phyloP scores from a whole-genome alignment of 2,113 vertebrate species.

The Chaetops frenatus region DNA sequence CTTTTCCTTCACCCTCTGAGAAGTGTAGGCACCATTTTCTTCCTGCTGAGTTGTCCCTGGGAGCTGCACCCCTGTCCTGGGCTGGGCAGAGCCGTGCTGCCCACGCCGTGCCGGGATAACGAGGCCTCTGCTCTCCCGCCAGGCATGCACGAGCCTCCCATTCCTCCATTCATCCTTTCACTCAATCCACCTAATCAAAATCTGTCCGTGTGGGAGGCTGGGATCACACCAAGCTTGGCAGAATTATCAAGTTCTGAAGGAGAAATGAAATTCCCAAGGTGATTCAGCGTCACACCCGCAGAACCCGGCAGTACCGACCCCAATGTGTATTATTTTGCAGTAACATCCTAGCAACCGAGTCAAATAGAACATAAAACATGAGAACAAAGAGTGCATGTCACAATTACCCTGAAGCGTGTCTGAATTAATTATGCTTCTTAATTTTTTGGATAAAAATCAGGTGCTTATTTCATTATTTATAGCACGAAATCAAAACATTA shows the following conservation, averaged over 20 bases:
- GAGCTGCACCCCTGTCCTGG: neutral
- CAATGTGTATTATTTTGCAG: neutral
- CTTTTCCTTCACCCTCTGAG: neutral
- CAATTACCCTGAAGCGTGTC: constrained; percentile 11
- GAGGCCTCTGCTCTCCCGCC: neutral
- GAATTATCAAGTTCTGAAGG: neutral
- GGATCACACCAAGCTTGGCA: neutral
- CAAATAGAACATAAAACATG: neutral
- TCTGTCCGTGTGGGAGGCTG: neutral
- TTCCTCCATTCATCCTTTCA: neutral
- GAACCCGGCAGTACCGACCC: fast-evolving
- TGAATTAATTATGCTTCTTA: constrained; percentile 47
- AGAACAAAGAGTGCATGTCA: neutral
- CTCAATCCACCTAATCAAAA: neutral
- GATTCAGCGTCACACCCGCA: fast-evolving
- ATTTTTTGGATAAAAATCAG: constrained; percentile 43
- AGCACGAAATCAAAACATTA: constrained; percentile 37
- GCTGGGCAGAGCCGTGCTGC: neutral
- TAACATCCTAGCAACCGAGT: neutral
- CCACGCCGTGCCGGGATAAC: neutral
- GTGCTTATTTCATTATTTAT: constrained; percentile 40
- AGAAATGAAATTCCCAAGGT: neutral
- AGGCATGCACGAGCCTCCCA: neutral
- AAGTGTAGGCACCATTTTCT: neutral
- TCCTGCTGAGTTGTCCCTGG: fast-evolving